Percentiles rank a stretch among this genome's conserved stretches.
phyloP scores from a whole-genome alignment of 2,888 invertebrate species.

The Augiades crinisus region DNA sequence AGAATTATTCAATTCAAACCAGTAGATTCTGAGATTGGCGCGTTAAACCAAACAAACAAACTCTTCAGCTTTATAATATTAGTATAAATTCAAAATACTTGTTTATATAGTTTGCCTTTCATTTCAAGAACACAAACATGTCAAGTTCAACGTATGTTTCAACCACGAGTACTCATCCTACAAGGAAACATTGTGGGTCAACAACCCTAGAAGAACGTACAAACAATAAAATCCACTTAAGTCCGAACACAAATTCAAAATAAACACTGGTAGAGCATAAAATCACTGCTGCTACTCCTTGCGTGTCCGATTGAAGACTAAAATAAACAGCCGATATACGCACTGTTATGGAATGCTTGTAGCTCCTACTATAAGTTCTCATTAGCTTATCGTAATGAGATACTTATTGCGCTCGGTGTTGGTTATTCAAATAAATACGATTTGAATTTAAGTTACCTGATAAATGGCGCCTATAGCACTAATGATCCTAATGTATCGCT shows the following conservation, averaged over 20 bases:
- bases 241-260: slow-evolving; percentile 32
- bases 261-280: slow-evolving; percentile 37
- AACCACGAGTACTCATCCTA: slow-evolving; percentile 24
- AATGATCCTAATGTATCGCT: slow-evolving; percentile 13
- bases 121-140: background rate
- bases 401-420: slow-evolving; percentile 12
- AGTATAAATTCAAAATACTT: too few relatives aligned
- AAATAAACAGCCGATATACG: slow-evolving; percentile 33
- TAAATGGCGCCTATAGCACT: background rate
- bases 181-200: slow-evolving; percentile 24
- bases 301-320: slow-evolving; percentile 33
- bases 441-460: slow-evolving; percentile 6
- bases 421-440: slow-evolving; percentile 2
- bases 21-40: too few relatives aligned
- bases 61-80: too few relatives aligned
- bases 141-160: background rate
- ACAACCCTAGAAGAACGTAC: slow-evolving; percentile 14
- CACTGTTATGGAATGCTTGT: slow-evolving; percentile 26
- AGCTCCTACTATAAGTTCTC: slow-evolving; percentile 24
- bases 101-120: too few relatives aligned
- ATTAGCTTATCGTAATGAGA: slow-evolving; percentile 26
- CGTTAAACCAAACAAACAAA: too few relatives aligned
- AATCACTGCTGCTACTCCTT: slow-evolving; percentile 36
- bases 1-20: too few relatives aligned
- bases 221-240: slow-evolving; percentile 26